These are phyloP conservation scores for Oscarella lobularis DNA, from an alignment of 37 sponge, comb jelly and placozoan genomes.

Conservation along the genomic window DNA sequence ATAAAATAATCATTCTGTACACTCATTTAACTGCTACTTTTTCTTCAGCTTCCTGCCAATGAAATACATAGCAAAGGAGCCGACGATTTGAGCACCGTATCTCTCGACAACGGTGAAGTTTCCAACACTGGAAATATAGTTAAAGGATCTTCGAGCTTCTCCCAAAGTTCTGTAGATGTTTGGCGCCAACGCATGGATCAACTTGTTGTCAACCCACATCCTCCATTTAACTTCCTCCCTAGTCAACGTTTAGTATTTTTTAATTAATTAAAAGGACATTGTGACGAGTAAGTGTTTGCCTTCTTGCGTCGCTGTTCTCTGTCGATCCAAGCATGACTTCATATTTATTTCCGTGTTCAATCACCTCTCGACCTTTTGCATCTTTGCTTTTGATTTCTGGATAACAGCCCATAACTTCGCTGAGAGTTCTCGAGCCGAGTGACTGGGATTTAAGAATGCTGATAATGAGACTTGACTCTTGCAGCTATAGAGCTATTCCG, in stretches of 20 bases:
- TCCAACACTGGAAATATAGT: slow-evolving; percentile 46
- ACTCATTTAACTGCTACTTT: slow-evolving; percentile 21
- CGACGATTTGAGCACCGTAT: slow-evolving; percentile 50
- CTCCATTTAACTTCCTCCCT: slow-evolving; percentile 89
- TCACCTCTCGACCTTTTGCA: slow-evolving; percentile 29
- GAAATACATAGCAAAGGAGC: slow-evolving; percentile 75
- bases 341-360: slow-evolving; percentile 75
- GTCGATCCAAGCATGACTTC: slow-evolving; percentile 55
- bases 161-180: slow-evolving; percentile 76
- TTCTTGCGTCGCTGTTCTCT: slow-evolving; percentile 14
- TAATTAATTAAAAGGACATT: background rate
- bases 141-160: slow-evolving; percentile 56
- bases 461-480: background rate
- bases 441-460: background rate
- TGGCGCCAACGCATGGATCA: slow-evolving; percentile 66
- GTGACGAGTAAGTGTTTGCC: background rate
- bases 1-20: background rate
- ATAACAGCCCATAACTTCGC: slow-evolving; percentile 33
- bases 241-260: too few relatives aligned
- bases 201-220: slow-evolving; percentile 80
- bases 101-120: slow-evolving; percentile 63
- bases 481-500: background rate
- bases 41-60: slow-evolving; percentile 53
- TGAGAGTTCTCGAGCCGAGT: slow-evolving; percentile 4
- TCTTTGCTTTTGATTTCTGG: slow-evolving; percentile 40